Conservation (phyloP, 2,797 vertebrate genomes). For the Micropoecilia bifurca region DNA sequence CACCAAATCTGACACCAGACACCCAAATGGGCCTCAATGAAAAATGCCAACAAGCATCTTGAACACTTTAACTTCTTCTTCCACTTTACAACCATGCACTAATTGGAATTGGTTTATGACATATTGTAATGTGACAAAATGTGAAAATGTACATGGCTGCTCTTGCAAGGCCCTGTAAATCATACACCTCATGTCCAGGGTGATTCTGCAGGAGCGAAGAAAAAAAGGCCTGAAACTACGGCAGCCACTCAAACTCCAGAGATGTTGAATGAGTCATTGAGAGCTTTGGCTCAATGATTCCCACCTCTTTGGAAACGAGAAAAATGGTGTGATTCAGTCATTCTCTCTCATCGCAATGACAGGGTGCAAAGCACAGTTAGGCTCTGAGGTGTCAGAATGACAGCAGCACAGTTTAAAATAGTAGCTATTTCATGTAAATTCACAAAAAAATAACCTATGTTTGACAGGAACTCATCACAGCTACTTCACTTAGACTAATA, state of each 20-base stretch:
- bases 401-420: slow-evolving; percentile 33
- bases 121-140: background rate
- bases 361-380: slow-evolving; percentile 60
- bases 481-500: background rate
- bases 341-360: slow-evolving; percentile 54
- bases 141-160: background rate
- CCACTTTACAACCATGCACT: background rate
- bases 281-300: slow-evolving; percentile 63
- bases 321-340: slow-evolving; percentile 52
- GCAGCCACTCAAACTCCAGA: slow-evolving; percentile 39
- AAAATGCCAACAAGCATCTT: background rate
- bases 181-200: background rate
- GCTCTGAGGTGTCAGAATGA: slow-evolving; percentile 49
- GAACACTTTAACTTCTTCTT: background rate
- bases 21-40: background rate
- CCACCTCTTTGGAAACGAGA: slow-evolving; percentile 52
- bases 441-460: background rate
- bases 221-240: background rate
- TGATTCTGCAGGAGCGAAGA: background rate
- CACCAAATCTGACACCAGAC: background rate
- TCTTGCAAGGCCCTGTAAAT: background rate
- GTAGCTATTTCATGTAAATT: background rate
- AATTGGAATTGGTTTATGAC: background rate
- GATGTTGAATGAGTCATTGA: slow-evolving; percentile 33
- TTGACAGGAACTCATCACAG: background rate